A percentile compares a stretch with the other conserved stretches of the same genome.
Evolutionary conservation across 1,140 invertebrate species (phyloP).

Genomic region (Andrena cerasifolii): DNA sequence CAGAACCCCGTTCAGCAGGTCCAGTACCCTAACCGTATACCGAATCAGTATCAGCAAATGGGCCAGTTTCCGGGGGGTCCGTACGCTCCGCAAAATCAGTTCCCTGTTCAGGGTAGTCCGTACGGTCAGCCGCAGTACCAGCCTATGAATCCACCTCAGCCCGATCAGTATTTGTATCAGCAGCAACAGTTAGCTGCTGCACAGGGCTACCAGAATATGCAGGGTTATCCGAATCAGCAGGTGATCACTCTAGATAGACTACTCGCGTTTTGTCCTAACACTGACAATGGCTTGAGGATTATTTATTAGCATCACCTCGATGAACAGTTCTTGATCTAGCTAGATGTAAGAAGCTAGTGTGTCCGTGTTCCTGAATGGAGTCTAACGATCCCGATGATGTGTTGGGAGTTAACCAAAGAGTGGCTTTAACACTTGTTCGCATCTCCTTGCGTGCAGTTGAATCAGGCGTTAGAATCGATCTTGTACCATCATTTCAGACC

Average conservation of each 20-base stretch:
- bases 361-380: not conserved
- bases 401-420: not conserved
- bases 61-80: slow-evolving; percentile 66
- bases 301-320: not conserved
- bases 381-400: not conserved
- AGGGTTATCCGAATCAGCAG: slow-evolving; percentile 76
- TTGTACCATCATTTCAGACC: slow-evolving; percentile 59
- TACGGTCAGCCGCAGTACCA: slow-evolving; percentile 67
- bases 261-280: not conserved
- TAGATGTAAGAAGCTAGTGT: not conserved
- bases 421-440: not conserved
- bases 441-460: not conserved
- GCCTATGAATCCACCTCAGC: slow-evolving; percentile 62
- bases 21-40: slow-evolving; percentile 68
- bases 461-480: not conserved
- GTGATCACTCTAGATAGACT: slow-evolving; percentile 52
- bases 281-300: not conserved
- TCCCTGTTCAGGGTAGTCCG: slow-evolving; percentile 52
- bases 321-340: not conserved
- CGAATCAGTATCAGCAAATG: slow-evolving; percentile 65
- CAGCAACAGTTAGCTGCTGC: slow-evolving; percentile 43
- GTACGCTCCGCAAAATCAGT: slow-evolving; percentile 65
- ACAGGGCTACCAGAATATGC: slow-evolving; percentile 76
- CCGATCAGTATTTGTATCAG: slow-evolving; percentile 73
- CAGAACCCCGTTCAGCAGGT: slow-evolving; percentile 55